A percentile compares a stretch with the other conserved stretches of the same genome.
Evolutionary conservation across 2,797 vertebrate species (phyloP).

Genomic region (Melanogrammus aeglefinus): DNA sequence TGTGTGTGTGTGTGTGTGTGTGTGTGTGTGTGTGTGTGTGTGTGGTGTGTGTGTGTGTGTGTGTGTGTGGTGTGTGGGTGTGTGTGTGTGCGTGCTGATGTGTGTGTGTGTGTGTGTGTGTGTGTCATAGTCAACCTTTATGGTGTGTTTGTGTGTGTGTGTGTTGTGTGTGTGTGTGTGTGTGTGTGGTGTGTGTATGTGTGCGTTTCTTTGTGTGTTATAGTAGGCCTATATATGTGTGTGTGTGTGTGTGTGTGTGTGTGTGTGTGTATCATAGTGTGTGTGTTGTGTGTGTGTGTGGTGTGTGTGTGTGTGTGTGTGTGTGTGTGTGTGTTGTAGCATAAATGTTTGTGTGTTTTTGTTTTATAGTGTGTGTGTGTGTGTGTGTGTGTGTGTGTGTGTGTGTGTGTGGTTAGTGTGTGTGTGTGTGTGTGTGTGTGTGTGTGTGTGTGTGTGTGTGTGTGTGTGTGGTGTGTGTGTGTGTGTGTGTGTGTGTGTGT

Average conservation of each 20-base stretch:
- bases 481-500: too few species aligned
- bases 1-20: neutral
- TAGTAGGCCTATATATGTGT: too few species aligned
- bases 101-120: too few species aligned
- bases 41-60: conserved; percentile 12
- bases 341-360: too few species aligned
- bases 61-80: neutral
- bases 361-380: too few species aligned
- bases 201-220: too few species aligned
- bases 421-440: neutral
- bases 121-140: neutral
- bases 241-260: too few species aligned
- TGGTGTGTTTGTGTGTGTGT: too few species aligned
- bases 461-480: neutral
- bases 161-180: too few species aligned
- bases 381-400: too few species aligned
- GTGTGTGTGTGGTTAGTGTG: neutral
- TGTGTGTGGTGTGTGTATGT: too few species aligned
- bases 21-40: neutral
- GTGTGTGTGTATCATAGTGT: too few species aligned
- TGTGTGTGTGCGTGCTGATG: neutral
- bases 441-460: neutral
- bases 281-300: neutral
- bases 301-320: neutral
- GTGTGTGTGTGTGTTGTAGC: neutral